These are phyloP conservation scores for Troides oblongomaculatus DNA, from an alignment of 2,888 invertebrate species.

Conservation along the genomic window DNA sequence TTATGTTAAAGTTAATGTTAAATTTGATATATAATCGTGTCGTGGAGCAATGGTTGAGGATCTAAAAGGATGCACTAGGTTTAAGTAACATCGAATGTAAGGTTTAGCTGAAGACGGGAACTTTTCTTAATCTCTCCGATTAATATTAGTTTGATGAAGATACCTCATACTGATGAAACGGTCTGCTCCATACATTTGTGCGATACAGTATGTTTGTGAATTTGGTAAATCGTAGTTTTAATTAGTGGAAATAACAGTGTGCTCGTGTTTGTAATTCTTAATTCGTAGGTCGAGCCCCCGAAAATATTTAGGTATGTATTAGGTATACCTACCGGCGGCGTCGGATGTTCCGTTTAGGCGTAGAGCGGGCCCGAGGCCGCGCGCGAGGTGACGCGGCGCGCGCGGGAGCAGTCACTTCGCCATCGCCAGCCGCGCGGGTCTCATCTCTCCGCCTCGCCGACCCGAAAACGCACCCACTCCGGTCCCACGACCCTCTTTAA, in stretches of 20 bases:
- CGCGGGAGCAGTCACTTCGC: constrained; percentile 55
- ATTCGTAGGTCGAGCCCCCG: constrained; percentile 22
- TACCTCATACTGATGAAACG: too few relatives aligned
- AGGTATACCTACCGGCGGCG: constrained; percentile 40
- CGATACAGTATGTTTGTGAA: too few relatives aligned
- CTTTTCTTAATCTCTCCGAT: too few relatives aligned
- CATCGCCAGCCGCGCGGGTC: constrained; percentile 54
- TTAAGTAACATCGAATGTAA: too few relatives aligned
- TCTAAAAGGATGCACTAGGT: too few relatives aligned
- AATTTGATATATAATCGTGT: too few relatives aligned
- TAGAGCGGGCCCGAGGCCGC: constrained; percentile 48
- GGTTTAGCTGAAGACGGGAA: too few relatives aligned
- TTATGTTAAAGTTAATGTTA: too few relatives aligned
- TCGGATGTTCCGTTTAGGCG: constrained; percentile 58
- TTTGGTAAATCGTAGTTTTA: not conserved
- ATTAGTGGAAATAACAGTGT: not conserved
- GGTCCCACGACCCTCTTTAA: constrained; percentile 30
- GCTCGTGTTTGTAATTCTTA: not conserved
- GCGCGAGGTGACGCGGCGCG: constrained; percentile 47
- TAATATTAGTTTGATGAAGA: too few relatives aligned
- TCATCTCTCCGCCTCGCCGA: constrained; percentile 37
- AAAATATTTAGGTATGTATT: constrained; percentile 37
- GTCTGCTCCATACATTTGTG: too few relatives aligned
- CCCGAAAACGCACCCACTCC: constrained; percentile 19
- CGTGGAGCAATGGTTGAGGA: too few relatives aligned